Base-by-base conservation (phyloP, 2,888 invertebrate genomes). In the Morinoia aosen region DNA sequence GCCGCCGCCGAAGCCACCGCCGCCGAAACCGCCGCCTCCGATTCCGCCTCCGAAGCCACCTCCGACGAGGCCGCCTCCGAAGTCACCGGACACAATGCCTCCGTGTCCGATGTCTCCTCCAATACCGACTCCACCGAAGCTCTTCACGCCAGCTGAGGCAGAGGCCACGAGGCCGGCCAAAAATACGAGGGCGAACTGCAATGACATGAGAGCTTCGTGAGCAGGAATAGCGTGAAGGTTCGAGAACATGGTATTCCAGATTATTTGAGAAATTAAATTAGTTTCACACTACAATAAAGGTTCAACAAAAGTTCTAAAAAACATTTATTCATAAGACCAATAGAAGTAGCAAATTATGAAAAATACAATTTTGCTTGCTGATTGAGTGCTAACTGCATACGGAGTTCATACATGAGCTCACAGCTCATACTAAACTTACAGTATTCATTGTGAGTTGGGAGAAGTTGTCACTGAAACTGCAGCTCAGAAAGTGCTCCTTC, bases 391-490 rank as follows among this genome's bases (percentile, higher is more conserved):
- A 33, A 76, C 25, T 76, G 16, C 33, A 61, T 61, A 48, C 48
- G 48, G 48, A 48, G 48, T 48, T 33, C 33, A 25, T 76, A 76
- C 25, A 10, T 33, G 76, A 10, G 33, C 16, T 76, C 76, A 25
- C 25, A 76, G 25, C 76, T 76, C 76, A 33, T 33, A 33, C 2
- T 76, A 8, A 93, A 93, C 93, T 93, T 57, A 93, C 93, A 11
- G 93, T 57, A 48, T 93, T 57, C 93, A 93, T 93, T 10, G 10
- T 93, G 93, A 93, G 93, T 93, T 56, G 10, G 93, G 33, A 33
- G 93, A 93, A 12, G 90, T 93, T 57, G 93, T 93, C 57, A 93
- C 93, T 93, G 93, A 93, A 93, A 93, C 93, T 93, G 93, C 93
- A 93, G 93, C 57, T 93, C 93, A 93, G 93, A 93, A 40, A 93